A percentile compares a stretch with the other conserved stretches of the same genome.
Conservation (phyloP, 2,113 vertebrate genomes). For the Chionodraco myersi region DNA sequence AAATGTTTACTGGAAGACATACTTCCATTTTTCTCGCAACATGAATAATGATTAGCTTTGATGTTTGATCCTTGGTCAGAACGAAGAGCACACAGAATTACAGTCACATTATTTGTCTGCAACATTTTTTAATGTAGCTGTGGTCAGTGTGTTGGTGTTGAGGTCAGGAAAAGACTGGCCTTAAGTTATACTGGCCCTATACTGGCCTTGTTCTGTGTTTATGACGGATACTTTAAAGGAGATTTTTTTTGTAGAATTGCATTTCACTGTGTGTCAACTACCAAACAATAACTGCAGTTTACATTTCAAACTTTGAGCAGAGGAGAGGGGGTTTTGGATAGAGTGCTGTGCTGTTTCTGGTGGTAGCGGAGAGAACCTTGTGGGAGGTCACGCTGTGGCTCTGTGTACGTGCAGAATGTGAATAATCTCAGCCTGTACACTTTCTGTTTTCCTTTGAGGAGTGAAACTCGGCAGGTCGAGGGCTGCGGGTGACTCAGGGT, state of each 20-base stretch:
- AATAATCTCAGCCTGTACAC: slow-evolving; percentile 53
- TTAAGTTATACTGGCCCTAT: slow-evolving; percentile 11
- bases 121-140: slow-evolving; percentile 40
- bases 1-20: slow-evolving; percentile 29
- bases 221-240: too few relatives aligned
- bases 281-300: slow-evolving; percentile 48
- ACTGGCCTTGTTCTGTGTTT: too few relatives aligned
- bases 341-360: slow-evolving; percentile 28
- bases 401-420: slow-evolving; percentile 73
- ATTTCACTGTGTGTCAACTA: slow-evolving; percentile 52
- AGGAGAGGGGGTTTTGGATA: neutral
- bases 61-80: slow-evolving; percentile 32
- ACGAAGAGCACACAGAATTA: slow-evolving; percentile 15
- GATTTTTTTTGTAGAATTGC: slow-evolving; percentile 40
- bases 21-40: neutral
- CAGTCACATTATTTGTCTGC: slow-evolving; percentile 37
- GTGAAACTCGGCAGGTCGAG: slow-evolving; percentile 59
- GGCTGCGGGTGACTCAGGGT: slow-evolving; percentile 53
- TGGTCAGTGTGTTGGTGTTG: slow-evolving; percentile 58
- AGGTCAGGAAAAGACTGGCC: slow-evolving; percentile 43
- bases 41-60: slow-evolving; percentile 50
- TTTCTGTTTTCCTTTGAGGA: slow-evolving; percentile 69
- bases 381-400: slow-evolving; percentile 62
- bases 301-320: slow-evolving; percentile 35
- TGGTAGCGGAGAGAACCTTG: slow-evolving; percentile 39